Evolutionary conservation across 1,140 invertebrate genomes (phyloP), one percentile per base, ranked within the genome.

Genomic region (Zaprionus nigranus): DNA sequence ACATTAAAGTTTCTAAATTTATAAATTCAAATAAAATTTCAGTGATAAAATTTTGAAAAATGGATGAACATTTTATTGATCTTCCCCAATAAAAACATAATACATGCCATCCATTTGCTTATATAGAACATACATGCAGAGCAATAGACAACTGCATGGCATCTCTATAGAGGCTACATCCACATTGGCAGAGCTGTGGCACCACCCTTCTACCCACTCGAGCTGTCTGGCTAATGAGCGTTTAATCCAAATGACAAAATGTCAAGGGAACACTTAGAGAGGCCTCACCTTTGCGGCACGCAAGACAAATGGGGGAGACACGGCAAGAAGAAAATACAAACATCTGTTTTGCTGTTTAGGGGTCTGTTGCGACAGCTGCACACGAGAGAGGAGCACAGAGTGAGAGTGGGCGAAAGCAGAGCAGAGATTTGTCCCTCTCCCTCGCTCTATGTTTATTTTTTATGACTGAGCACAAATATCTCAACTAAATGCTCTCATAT

Each of bases 231-330:
- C 73, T 71, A 75, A 75, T 75, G 67, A 75, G 73, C 73, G 56
- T 63, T 70, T 75, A 70, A 75, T 70, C 54, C 73, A 53, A 54
- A 61, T 75, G 67, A 71, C 73, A 75, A 75, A 75, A 75, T 75
- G 73, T 75, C 73, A 75, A 75, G 73, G 67, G 60, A 75, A 71
- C 67, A 71, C 73, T 75, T 75, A 64, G 40, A 54, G 67, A 71
- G 54, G 40, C 40, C 46, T 59, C 67, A 75, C 72, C 72, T 69
- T 53, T 40, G 13, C 7, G 20, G n/a, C 49, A 65, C 22, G 49
- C n/a, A 58, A 28, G 58, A 49, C 46, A 51, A 68, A 53, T 38
- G 66, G 36, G 36, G 51, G 26, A 40, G 59, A 26, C 2, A 12
- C 30, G 58, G 17, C 24, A 51, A 58, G 70, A 75, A 60, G 59